These are phyloP conservation scores for Hephaestus fuliginosus DNA, from an alignment of 2,797 vertebrate species.

Conservation along the genomic window DNA sequence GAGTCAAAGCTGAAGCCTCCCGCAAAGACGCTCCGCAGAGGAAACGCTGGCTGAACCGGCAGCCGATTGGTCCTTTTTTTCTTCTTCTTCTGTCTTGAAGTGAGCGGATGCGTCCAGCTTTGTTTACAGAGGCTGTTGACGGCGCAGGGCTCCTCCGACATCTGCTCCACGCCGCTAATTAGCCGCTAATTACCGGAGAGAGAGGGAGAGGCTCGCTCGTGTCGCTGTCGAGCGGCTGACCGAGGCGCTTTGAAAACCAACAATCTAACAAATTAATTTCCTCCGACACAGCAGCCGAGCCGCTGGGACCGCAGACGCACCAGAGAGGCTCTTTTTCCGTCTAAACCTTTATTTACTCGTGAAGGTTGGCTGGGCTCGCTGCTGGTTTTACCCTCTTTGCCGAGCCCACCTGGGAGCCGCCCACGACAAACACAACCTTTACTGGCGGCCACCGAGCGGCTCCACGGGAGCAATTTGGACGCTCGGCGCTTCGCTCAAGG, in stretches of 20 bases:
- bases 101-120: conserved; percentile 92
- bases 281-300: conserved; percentile 49
- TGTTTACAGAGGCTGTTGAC: conserved; percentile 96
- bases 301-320: conserved; percentile 22
- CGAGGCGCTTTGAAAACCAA: conserved; percentile 89
- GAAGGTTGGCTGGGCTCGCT: not conserved
- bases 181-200: conserved; percentile 94
- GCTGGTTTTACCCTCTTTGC: not conserved
- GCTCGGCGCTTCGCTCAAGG: not conserved
- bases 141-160: conserved; percentile 92
- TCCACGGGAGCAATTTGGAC: not conserved
- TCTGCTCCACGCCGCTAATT: conserved; percentile 97
- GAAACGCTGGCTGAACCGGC: conserved; percentile 13
- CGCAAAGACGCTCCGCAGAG: conserved; percentile 18
- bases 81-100: conserved; percentile 67
- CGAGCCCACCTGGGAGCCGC: conserved; percentile 16
- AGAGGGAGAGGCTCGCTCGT: conserved; percentile 77
- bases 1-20: conserved; percentile 12
- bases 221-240: conserved; percentile 90
- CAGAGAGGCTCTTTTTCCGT: not conserved
- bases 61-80: not conserved
- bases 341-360: conserved; percentile 29
- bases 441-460: not conserved
- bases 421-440: conserved; percentile 2
- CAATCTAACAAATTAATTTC: conserved; percentile 93